Evolutionary conservation across 2,888 invertebrate genomes (phyloP).

Genomic region (Caenorhabditis auriculariae): DNA sequence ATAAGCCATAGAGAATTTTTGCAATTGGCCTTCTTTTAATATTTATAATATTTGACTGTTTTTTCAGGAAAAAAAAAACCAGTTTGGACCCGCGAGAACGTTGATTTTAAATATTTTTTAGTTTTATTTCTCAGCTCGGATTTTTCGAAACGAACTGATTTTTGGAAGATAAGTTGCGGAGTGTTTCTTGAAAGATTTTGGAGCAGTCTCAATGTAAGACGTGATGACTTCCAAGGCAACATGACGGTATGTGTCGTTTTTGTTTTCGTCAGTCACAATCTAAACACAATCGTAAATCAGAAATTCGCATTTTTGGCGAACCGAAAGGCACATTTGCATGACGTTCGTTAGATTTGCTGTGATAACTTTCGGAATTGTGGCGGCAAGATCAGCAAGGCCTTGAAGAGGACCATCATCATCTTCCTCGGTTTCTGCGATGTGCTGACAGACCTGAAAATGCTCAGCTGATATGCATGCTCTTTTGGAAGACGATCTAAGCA

Average conservation of each 20-base stretch:
- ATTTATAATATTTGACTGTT: too few relatives aligned
- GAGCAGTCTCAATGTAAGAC: conserved; percentile 86
- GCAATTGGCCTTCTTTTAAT: too few relatives aligned
- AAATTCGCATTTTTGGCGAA: conserved; percentile 70
- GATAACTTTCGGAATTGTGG: conserved; percentile 87
- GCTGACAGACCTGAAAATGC: conserved; percentile 72
- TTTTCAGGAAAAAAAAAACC: too few relatives aligned
- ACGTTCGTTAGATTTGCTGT: conserved; percentile 84
- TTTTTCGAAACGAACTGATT: conserved; percentile 63
- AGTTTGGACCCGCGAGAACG: too few relatives aligned
- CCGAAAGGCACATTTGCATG: conserved; percentile 79
- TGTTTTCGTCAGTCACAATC: conserved; percentile 61
- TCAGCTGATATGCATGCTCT: too few relatives aligned
- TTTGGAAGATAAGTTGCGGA: conserved; percentile 79
- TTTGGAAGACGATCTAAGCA: too few relatives aligned
- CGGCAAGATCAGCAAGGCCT: conserved; percentile 88
- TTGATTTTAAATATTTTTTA: too few relatives aligned
- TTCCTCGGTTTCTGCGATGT: conserved; percentile 80
- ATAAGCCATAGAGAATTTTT: too few relatives aligned
- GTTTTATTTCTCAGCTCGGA: background rate
- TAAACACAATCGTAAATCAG: conserved; percentile 1
- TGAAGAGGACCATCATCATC: conserved; percentile 82
- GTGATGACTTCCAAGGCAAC: conserved; percentile 83
- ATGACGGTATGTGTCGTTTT: conserved; percentile 77
- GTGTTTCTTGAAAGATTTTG: conserved; percentile 91